Evolutionary conservation across 2,888 invertebrate species (phyloP), one percentile per base, ranked within the genome.

Genomic region (Ormyrus labotus): DNA sequence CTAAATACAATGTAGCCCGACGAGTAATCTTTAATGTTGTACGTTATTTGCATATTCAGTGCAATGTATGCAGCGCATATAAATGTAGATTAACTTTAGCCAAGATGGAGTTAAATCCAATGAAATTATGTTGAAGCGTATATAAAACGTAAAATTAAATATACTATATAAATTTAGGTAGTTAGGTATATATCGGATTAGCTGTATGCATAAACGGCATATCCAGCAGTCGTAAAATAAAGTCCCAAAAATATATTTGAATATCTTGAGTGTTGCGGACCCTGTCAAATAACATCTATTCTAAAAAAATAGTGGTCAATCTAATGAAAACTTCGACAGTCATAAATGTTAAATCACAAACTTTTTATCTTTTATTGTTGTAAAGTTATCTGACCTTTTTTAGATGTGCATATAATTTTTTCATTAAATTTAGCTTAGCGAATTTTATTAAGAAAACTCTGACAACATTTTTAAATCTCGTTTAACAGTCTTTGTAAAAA

Each of bases 11-110:
- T 84, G 81, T 88, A 88, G 87, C 85, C 85, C 85, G 86, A 88
- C 82, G 84, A 86, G 83, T 87, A 87, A 89, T 86, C 83, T 86
- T 89, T 85, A 87, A 89, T 89, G 89, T 89, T 90, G 87, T 88
- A 87, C 86, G 88, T 88, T 88, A 87, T 85, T 85, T 81, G 83
- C 84, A 85, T 87, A 85, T 76, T 79, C 68, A 77, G 71, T 82
- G 61, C 71, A 81, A 69, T 82, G 34, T 34, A 78, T 69, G 48
- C 77, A 77, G 48, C 13, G 55, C 53, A 77, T 64, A 64, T 70
- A 57, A 77, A 57, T 70, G 50, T 70, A 70, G 47, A 71, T 64
- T 64, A 11, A 45, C 13, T 57, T 70, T 55, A 70, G 50, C 63
- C 55, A 67, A 81, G 70, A 73, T 74, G 80, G 60, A 80, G 72